Percentiles rank a stretch among this genome's conserved stretches.
phyloP scores from a whole-genome alignment of 2,888 invertebrate genomes.

The Archips crataeganus region DNA sequence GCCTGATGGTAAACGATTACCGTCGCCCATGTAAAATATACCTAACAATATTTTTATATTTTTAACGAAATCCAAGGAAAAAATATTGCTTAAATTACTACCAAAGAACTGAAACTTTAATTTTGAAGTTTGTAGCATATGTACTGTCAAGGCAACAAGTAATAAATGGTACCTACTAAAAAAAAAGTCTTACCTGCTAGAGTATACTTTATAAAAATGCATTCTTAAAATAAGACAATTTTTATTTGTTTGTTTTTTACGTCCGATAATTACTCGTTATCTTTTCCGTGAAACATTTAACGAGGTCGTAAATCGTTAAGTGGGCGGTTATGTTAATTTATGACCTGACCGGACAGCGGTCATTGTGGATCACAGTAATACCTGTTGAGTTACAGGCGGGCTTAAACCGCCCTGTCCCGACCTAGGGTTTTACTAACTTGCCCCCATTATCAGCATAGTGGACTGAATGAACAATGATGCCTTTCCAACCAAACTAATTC shows the following conservation, averaged over 20 bases:
- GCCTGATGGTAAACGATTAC: no score
- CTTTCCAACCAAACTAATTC: neutral
- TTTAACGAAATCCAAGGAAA: no score
- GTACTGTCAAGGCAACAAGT: no score
- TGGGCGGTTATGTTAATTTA: constrained; percentile 67
- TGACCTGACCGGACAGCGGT: constrained; percentile 66
- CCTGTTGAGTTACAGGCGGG: constrained; percentile 81
- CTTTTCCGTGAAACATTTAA: constrained; percentile 49
- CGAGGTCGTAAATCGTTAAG: constrained; percentile 60
- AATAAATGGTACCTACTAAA: no score
- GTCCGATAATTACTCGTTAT: constrained; percentile 47
- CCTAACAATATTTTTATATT: no score
- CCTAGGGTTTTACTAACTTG: constrained; percentile 48
- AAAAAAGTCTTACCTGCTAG: no score
- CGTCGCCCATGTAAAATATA: no score
- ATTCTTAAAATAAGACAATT: neutral
- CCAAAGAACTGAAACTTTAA: no score
- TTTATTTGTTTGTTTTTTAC: neutral
- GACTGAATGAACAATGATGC: neutral
- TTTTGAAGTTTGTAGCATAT: no score
- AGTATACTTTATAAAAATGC: neutral
- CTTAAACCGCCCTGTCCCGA: constrained; percentile 60
- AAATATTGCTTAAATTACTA: no score
- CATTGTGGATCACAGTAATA: constrained; percentile 77
- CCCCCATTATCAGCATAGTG: neutral